Percentiles rank a stretch among this genome's conserved stretches.
Conservation (phyloP, 2,113 vertebrate species). For the Pollachius pollachius region DNA sequence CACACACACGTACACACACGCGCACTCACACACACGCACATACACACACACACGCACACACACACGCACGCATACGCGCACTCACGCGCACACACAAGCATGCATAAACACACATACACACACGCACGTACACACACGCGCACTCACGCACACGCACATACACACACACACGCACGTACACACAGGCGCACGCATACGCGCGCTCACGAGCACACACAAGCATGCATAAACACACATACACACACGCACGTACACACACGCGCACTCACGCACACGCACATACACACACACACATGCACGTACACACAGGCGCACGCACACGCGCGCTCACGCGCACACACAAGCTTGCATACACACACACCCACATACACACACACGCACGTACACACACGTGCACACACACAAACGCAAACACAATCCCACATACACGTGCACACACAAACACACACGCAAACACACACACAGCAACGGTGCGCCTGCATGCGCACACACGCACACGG, state of each 20-base stretch:
- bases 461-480: not conserved
- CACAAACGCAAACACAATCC: not conserved
- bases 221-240: too few relatives aligned
- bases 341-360: too few relatives aligned
- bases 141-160: slow-evolving; percentile 2
- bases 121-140: not conserved
- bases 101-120: too few relatives aligned
- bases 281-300: too few relatives aligned
- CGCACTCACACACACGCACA: not conserved
- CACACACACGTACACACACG: not conserved
- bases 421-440: not conserved
- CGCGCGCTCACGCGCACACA: not conserved
- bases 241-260: not conserved
- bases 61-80: not conserved
- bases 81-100: not conserved
- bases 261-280: not conserved
- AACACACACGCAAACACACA: not conserved
- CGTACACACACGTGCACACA: not conserved
- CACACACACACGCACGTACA: not conserved
- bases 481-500: not conserved
- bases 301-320: not conserved
- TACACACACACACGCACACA: not conserved
- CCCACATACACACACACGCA: not conserved
- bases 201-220: too few relatives aligned
- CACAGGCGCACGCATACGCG: not conserved